Percentiles rank a stretch among this genome's conserved stretches.
Conservation (phyloP, 2,113 vertebrate species). For the Phaethon lepturus region DNA sequence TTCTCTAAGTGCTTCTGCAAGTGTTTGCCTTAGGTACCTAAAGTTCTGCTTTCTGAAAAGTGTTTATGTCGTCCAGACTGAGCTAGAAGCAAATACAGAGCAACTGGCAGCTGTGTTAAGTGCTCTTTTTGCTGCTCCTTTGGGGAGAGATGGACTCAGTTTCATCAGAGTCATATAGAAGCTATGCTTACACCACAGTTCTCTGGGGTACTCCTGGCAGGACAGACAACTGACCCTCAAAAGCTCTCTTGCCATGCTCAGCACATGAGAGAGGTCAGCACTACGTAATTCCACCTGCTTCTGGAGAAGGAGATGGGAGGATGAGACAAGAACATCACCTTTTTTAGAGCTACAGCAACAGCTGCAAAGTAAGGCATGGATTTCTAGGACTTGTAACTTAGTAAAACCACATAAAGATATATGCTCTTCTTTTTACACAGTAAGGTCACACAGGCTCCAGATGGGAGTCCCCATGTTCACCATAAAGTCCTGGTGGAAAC, state of each 20-base stretch:
- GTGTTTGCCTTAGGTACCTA: background rate
- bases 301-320: background rate
- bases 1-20: background rate
- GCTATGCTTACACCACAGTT: no score
- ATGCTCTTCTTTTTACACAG: background rate
- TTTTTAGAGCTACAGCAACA: background rate
- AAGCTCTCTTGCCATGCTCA: background rate
- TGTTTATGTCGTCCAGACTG: background rate
- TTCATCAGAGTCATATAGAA: background rate
- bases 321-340: background rate
- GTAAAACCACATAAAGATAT: background rate
- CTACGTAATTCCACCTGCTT: background rate
- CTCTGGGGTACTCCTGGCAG: background rate
- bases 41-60: background rate
- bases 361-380: background rate
- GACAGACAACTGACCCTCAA: background rate
- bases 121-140: background rate
- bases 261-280: background rate
- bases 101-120: background rate
- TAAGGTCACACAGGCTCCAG: background rate
- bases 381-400: background rate
- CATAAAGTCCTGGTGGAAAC: background rate
- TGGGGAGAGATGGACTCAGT: fast-evolving
- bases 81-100: background rate
- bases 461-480: background rate